A percentile compares a stretch with the other conserved stretches of the same genome.
Evolutionary conservation across 2,113 vertebrate species (phyloP).

Genomic region (Lynx canadensis): DNA sequence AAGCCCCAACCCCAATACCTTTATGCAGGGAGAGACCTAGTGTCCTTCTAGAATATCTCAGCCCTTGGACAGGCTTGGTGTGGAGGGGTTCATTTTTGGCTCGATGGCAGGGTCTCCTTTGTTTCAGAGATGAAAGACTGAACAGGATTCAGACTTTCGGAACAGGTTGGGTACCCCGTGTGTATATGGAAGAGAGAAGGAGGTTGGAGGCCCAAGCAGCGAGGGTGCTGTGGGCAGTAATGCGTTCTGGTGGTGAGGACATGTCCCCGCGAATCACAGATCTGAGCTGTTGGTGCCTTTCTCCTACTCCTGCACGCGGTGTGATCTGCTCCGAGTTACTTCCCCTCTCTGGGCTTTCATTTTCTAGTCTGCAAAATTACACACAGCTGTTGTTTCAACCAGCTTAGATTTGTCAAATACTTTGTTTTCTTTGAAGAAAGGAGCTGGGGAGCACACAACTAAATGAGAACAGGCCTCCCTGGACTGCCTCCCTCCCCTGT

Average conservation of each 20-base stretch:
- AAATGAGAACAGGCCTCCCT: neutral
- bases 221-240: neutral
- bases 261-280: neutral
- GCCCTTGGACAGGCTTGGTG: neutral
- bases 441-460: neutral
- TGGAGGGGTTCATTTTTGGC: neutral
- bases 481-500: neutral
- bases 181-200: neutral
- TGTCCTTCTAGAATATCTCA: neutral
- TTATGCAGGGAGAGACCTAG: neutral
- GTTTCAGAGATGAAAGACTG: conserved; percentile 38
- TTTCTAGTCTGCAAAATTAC: neutral
- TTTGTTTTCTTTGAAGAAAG: neutral
- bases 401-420: neutral
- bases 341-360: neutral
- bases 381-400: neutral
- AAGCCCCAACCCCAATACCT: neutral
- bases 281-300: neutral
- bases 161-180: conserved; percentile 2
- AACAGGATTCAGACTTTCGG: conserved; percentile 44
- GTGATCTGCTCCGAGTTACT: neutral
- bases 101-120: conserved; percentile 53
- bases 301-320: neutral
- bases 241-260: neutral
- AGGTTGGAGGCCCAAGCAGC: neutral